These are phyloP conservation scores for Meriones psammophilus DNA, from an alignment of 2,797 vertebrate species.

Conservation along the genomic window DNA sequence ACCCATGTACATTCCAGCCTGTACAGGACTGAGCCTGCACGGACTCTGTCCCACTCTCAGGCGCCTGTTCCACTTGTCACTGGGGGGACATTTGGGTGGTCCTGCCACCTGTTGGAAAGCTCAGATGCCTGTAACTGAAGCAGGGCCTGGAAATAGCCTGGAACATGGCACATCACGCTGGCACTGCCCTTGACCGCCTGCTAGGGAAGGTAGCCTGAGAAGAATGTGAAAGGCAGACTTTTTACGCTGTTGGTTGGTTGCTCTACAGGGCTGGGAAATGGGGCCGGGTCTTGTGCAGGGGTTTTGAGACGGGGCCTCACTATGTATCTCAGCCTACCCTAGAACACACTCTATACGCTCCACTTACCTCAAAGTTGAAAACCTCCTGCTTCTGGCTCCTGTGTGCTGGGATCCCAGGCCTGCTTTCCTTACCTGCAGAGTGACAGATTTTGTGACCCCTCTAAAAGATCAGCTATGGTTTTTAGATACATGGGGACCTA, in stretches of 20 bases:
- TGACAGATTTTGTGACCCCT: background rate
- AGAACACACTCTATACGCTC: background rate
- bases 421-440: background rate
- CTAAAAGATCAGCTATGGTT: background rate
- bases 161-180: background rate
- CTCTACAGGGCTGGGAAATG: background rate
- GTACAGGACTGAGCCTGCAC: background rate
- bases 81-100: conserved; percentile 55
- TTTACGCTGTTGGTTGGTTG: background rate
- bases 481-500: background rate
- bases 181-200: background rate
- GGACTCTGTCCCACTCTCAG: fast-evolving
- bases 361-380: background rate
- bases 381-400: background rate
- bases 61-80: background rate
- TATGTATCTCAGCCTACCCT: background rate
- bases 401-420: background rate
- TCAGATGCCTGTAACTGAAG: conserved; percentile 70
- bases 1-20: background rate
- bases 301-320: background rate
- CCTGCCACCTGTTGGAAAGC: conserved; percentile 65
- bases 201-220: background rate
- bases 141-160: conserved; percentile 52
- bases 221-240: background rate
- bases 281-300: background rate